Evolutionary conservation across 2,888 invertebrate species (phyloP).

Genomic region (Tenthredo distinguenda): DNA sequence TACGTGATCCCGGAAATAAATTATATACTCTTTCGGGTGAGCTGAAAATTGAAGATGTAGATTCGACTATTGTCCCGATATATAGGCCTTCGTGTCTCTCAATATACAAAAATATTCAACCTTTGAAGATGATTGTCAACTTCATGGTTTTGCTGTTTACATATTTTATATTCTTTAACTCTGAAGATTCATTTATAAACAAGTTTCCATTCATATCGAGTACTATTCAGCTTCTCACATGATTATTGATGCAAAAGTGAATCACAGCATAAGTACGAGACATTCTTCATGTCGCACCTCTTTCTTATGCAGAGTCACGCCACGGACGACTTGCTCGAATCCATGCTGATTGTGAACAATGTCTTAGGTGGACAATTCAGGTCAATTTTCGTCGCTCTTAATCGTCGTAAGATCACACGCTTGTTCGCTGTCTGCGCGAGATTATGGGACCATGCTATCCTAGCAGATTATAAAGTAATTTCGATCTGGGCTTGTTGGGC

Average conservation of each 20-base stretch:
- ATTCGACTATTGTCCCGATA: not conserved
- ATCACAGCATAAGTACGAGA: not conserved
- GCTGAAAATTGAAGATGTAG: not conserved
- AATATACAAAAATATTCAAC: not conserved
- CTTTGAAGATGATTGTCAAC: too few species aligned
- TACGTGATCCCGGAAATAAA: not conserved
- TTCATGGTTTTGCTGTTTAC: too few species aligned
- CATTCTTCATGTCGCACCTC: not conserved
- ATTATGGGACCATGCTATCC: constrained; percentile 58
- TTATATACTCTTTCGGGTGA: constrained; percentile 21
- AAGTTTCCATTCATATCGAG: too few species aligned
- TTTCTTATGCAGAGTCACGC: constrained; percentile 5
- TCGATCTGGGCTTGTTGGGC: not conserved
- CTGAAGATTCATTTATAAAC: too few species aligned
- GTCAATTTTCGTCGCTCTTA: not conserved
- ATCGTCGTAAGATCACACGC: constrained; percentile 32
- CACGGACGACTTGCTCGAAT: not conserved
- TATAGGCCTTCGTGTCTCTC: not conserved
- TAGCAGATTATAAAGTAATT: not conserved
- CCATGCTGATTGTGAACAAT: not conserved
- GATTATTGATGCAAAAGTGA: not conserved
- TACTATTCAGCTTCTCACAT: not conserved
- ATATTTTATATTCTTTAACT: too few species aligned
- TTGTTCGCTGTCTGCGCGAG: constrained; percentile 57
- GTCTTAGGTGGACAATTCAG: not conserved